Percentiles rank a stretch among this genome's conserved stretches.
phyloP scores from a whole-genome alignment of 2,888 invertebrate species.

The Hemithea aestivaria region DNA sequence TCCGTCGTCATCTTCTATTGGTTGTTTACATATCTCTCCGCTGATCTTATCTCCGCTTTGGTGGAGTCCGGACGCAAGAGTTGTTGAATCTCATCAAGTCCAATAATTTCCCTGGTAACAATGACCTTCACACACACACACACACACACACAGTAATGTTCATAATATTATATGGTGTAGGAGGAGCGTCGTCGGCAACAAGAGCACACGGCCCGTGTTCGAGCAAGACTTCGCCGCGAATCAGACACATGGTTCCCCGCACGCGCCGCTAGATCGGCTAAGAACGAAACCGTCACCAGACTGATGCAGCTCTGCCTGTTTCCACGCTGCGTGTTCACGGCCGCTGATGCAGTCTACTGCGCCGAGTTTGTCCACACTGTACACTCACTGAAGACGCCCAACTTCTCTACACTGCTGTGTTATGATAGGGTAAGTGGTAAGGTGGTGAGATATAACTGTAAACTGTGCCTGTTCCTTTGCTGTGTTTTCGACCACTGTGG shows the following conservation, averaged over 20 bases:
- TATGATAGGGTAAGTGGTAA: constrained; percentile 94
- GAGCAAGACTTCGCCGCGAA: constrained; percentile 84
- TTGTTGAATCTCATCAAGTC: too few species aligned
- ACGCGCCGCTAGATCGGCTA: constrained; percentile 91
- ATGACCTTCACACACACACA: too few species aligned
- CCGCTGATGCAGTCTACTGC: constrained; percentile 97
- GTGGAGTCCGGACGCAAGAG: too few species aligned
- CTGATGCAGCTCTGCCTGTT: constrained; percentile 98
- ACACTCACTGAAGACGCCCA: constrained; percentile 95
- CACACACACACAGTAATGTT: too few species aligned
- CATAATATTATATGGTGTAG: constrained; percentile 46
- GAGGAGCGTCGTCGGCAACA: constrained; percentile 96
- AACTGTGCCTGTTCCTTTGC: too few species aligned
- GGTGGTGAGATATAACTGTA: too few species aligned
- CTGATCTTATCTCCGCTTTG: too few species aligned
- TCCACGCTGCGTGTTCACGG: constrained; percentile 97
- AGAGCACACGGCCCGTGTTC: constrained; percentile 95
- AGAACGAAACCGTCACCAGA: constrained; percentile 97
- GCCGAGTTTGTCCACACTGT: constrained; percentile 98
- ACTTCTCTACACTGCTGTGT: constrained; percentile 98
- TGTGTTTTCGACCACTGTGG: too few species aligned
- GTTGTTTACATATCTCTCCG: too few species aligned
- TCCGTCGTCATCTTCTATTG: too few species aligned
- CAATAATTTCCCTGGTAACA: too few species aligned
- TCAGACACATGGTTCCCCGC: constrained; percentile 93